Evolutionary conservation across 2,797 vertebrate genomes (phyloP), one percentile per base, ranked within the genome.

Genomic region (Spatula clypeata): DNA sequence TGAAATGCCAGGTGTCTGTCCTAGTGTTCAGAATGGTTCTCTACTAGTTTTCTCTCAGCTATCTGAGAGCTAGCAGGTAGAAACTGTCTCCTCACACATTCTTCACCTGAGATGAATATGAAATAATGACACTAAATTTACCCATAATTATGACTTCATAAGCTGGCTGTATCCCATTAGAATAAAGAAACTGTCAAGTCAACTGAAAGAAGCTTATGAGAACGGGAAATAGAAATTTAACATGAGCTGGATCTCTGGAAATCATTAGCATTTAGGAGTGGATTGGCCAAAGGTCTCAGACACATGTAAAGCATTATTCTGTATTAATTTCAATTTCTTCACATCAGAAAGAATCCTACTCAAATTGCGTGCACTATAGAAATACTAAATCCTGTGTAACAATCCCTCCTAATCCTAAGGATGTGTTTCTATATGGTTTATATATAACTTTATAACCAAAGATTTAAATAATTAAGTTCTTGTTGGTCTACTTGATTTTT

Each of bases 151-250:
- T 53, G 26, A 61, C 17, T 88, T 93, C 17, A 34, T 15, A 51
- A 62, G 80, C 72, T 66, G 84, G 31, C 26, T 62, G 13, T 36
- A 75, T 65, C 51, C 24, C 62, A 75, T 1, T 85, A 42, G 51
- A 94, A 58, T 67, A 81, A 58, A 86, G 72, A 84, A 34, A 15
- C 32, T 62, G 77, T 76, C 88, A 73, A 42, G 70, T 15, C 45
- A 80, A 62, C 36, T 42, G 17, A 61, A 74, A 45, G 70, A 65
- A 67, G 26, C 18, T 86, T 72, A 8, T 34, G 42, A 65, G 42
- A 95, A 84, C 8, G 79, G 74, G n/a, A 79, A 84, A 79, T 7
- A 58, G 73, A 91, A 85, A 45, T 69, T 84, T 65, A 75, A 85
- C 14, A 5, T 26, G n/a, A 69, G 16, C 19, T 74, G 51, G 58